Base-by-base conservation (phyloP, 2,888 invertebrate genomes). In the Sarcophaga rosellei region DNA sequence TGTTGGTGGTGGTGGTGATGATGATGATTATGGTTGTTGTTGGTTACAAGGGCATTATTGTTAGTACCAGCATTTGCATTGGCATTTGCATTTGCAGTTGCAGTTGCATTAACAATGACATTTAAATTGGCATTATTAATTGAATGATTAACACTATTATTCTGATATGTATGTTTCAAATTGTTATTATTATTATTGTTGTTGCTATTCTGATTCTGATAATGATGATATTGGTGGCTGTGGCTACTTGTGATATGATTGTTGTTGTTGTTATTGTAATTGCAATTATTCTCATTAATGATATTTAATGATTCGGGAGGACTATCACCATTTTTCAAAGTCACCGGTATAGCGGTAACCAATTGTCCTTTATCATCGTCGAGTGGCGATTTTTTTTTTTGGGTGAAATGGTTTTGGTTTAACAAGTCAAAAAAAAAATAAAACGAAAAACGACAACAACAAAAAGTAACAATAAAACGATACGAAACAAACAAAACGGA, bases 341-440 rank as follows among this genome's bases (percentile, higher is more conserved):
- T 93, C 66, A 92, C 92, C 87, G 93, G 93, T 89, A 93, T 92
- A 89, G 93, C 93, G 85, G 93, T 93, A 88, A 93, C 92, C 79
- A 93, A 91, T 92, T 93, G 93, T 88, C 93, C 93, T 86, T 82
- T 79, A 53, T 15, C 53, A 53, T 53, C 17, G 53, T 84, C 80
- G 81, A 59, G 69, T 65, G 80, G 84, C 66, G 15, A 53, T 74
- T 77, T 81, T 35, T 1, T 35, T 35, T 65, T 69, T 72, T 77
- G 76, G 73, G 79, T 81, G 80, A 75, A 70, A 70, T 84, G 76
- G 35, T 68, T 5, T 79, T 35, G 35, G 35, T 35, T 35, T 79
- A 45, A 4, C 6, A 65, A 25, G 45, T 53, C 35, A 35, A 25
- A 63, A 53, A 45, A 17, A 57, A 6, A 72, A 25, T 44, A 72